Evolutionary conservation across 1,140 invertebrate species (phyloP).

Genomic region (Hyles vespertilio): DNA sequence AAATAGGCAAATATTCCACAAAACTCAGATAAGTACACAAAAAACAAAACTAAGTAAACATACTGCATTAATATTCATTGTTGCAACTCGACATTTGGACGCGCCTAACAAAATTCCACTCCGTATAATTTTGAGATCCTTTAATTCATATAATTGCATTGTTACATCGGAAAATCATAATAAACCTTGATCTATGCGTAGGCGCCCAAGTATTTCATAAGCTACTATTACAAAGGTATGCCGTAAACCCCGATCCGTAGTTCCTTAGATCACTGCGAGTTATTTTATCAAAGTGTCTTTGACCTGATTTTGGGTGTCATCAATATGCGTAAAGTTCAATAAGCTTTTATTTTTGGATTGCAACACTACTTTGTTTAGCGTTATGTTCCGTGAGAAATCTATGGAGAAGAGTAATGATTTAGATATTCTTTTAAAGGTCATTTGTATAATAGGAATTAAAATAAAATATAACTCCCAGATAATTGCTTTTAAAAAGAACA

Average conservation of each 20-base stretch:
- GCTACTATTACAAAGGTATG: slow-evolving; percentile 41
- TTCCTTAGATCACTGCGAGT: slow-evolving; percentile 28
- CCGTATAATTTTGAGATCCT: slow-evolving; percentile 12
- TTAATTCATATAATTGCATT: slow-evolving; percentile 36
- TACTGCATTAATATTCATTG: no score
- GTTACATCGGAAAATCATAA: slow-evolving; percentile 37
- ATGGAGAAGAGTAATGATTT: no score
- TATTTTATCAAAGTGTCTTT: slow-evolving; percentile 29
- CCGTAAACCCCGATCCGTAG: slow-evolving; percentile 31
- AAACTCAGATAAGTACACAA: no score
- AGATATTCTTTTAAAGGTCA: no score
- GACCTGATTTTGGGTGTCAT: slow-evolving; percentile 11
- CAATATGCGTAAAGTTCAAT: slow-evolving; percentile 15
- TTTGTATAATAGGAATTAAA: no score
- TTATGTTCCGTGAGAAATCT: no score
- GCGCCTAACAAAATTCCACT: neutral
- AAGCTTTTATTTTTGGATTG: neutral
- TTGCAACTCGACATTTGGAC: no score
- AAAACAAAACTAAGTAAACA: no score
- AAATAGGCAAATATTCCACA: no score
- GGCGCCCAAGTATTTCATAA: slow-evolving; percentile 50
- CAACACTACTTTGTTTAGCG: neutral
- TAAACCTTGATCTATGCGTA: slow-evolving; percentile 62
- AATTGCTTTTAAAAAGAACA: no score
- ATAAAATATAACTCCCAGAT: no score